Evolutionary conservation across 64 coral and sea anemone genomes (phyloP).

Genomic region (Stichodactyla helianthus): DNA sequence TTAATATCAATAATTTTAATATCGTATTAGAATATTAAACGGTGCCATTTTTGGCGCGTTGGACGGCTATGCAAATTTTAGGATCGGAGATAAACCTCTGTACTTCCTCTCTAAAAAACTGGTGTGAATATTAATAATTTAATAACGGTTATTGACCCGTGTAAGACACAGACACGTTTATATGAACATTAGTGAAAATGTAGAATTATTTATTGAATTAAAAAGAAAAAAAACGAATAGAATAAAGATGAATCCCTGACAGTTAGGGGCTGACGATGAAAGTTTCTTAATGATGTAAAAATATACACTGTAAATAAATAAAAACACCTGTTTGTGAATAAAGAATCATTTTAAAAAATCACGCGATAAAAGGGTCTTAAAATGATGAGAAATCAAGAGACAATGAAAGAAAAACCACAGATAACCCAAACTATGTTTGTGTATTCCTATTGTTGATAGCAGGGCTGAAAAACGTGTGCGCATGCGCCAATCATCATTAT

Average conservation of each 20-base stretch:
- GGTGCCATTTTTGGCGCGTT: no score
- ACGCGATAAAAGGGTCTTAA: no score
- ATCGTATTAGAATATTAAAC: no score
- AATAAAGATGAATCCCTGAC: neutral
- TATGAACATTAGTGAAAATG: conserved; percentile 3
- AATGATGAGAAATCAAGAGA: no score
- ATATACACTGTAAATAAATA: conserved; percentile 18
- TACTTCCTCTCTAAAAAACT: neutral
- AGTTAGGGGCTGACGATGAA: neutral
- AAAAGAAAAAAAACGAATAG: neutral
- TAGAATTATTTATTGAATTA: conserved; percentile 15
- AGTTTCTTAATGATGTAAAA: conserved; percentile 12
- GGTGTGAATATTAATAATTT: conserved; percentile 1
- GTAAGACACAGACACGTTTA: neutral
- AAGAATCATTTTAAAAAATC: neutral
- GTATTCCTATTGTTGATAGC: no score
- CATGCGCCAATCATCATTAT: no score
- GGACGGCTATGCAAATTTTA: neutral
- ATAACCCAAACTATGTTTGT: no score
- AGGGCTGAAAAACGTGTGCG: no score
- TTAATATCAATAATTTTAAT: neutral
- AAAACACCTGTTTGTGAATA: conserved; percentile 15
- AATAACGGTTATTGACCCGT: neutral
- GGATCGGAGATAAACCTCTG: neutral
- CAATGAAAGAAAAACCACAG: no score